A percentile compares a stretch with the other conserved stretches of the same genome.
Evolutionary conservation across 2,797 vertebrate genomes (phyloP).

Genomic region (Oreochromis mossambicus): DNA sequence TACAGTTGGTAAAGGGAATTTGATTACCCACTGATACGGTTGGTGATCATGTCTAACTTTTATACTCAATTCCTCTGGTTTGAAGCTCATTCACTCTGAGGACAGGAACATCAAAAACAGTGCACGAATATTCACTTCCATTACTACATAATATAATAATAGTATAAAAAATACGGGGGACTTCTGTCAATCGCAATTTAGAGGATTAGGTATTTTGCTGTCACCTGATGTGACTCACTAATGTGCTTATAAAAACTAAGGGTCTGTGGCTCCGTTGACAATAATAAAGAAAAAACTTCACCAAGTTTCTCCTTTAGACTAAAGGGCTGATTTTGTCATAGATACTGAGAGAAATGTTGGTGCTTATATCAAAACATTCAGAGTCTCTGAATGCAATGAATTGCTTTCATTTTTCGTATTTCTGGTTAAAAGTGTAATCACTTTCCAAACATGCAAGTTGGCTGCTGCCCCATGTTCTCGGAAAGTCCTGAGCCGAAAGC

Average conservation of each 20-base stretch:
- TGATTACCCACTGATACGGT: background rate
- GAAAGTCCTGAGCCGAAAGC: background rate
- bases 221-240: background rate
- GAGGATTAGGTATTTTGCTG: background rate
- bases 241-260: background rate
- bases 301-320: background rate
- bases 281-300: background rate
- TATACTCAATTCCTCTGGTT: background rate
- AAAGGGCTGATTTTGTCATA: background rate
- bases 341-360: background rate
- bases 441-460: background rate
- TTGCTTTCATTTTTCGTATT: background rate
- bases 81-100: background rate
- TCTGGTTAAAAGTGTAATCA: background rate
- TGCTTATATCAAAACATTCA: background rate
- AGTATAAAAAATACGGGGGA: background rate
- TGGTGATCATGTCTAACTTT: background rate
- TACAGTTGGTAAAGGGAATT: background rate
- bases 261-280: background rate
- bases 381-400: background rate
- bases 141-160: background rate
- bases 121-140: background rate
- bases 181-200: background rate
- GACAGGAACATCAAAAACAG: background rate
- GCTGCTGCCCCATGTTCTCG: background rate